Evolutionary conservation across 2,888 invertebrate genomes (phyloP).

Genomic region (Lacanobia oleracea): DNA sequence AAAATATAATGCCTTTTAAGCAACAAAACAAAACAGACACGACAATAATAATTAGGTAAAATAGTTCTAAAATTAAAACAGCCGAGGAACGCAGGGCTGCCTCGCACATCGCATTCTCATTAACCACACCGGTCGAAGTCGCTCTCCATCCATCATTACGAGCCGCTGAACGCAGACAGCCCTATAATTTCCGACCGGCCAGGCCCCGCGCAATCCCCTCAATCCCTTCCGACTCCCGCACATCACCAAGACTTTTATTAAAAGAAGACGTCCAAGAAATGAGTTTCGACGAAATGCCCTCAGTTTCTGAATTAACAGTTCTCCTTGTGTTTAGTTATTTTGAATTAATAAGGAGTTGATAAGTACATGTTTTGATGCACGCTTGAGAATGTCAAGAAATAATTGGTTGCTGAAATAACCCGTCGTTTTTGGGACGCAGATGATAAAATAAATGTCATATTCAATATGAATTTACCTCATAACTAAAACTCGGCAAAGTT

Average conservation of each 20-base stretch:
- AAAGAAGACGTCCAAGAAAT: slow-evolving; percentile 84
- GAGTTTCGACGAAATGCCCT: slow-evolving; percentile 81
- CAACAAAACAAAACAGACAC: slow-evolving; percentile 46
- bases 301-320: slow-evolving; percentile 74
- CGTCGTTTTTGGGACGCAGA: slow-evolving; percentile 27
- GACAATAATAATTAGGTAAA: slow-evolving; percentile 57
- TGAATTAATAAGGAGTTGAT: slow-evolving; percentile 55
- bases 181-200: slow-evolving; percentile 86
- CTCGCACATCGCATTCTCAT: slow-evolving; percentile 80
- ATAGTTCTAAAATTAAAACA: slow-evolving; percentile 71
- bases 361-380: slow-evolving; percentile 47
- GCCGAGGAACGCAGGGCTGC: slow-evolving; percentile 78
- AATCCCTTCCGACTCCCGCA: slow-evolving; percentile 66
- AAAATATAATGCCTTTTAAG: slow-evolving; percentile 21
- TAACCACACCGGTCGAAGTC: slow-evolving; percentile 75
- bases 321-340: slow-evolving; percentile 60
- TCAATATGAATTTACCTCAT: slow-evolving; percentile 6
- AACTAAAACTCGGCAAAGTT: not conserved
- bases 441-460: slow-evolving; percentile 42
- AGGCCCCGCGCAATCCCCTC: slow-evolving; percentile 64
- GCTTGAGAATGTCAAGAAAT: slow-evolving; percentile 49
- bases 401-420: slow-evolving; percentile 44
- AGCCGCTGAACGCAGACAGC: slow-evolving; percentile 80
- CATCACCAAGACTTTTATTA: slow-evolving; percentile 77
- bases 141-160: slow-evolving; percentile 87